Conservation (phyloP, 2,888 invertebrate genomes). For the Conchocele bisecta region DNA sequence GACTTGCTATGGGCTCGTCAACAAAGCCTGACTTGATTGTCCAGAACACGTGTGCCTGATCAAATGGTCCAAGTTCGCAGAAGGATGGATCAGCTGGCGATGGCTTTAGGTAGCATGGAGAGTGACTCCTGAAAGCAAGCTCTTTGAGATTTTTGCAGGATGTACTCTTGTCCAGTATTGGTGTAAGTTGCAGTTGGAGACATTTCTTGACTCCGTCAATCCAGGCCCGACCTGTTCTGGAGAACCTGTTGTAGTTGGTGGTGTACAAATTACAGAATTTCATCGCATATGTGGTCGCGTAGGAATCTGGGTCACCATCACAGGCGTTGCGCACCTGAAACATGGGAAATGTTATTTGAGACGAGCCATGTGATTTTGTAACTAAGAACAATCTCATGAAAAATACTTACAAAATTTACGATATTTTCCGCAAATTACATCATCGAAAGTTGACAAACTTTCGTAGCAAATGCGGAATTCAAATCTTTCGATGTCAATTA, state of each 20-base stretch:
- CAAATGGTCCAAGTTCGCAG: constrained; percentile 12
- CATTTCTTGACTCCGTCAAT: constrained; percentile 45
- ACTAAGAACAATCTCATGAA: background rate
- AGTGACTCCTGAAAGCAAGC: constrained; percentile 24
- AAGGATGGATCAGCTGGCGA: constrained; percentile 15
- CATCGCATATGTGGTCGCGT: constrained; percentile 35
- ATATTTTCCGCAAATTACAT: no score
- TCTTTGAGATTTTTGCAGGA: constrained; percentile 29
- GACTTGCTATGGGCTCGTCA: background rate
- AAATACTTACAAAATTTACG: background rate
- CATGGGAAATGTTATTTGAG: background rate
- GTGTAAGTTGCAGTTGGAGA: constrained; percentile 44
- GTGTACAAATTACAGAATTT: constrained; percentile 44
- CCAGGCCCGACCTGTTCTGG: constrained; percentile 26
- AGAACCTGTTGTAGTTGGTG: constrained; percentile 16
- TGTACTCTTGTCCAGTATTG: constrained; percentile 22
- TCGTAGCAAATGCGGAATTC: no score
- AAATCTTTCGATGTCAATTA: no score
- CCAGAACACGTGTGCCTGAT: constrained; percentile 24
- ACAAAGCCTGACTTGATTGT: constrained; percentile 8
- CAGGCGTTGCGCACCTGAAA: constrained; percentile 1
- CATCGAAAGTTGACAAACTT: no score
- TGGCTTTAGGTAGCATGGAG: constrained; percentile 30
- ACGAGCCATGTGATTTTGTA: background rate
- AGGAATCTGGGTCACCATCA: constrained; percentile 2